Conservation (phyloP, 2,888 invertebrate genomes). For the Rhingia campestris region DNA sequence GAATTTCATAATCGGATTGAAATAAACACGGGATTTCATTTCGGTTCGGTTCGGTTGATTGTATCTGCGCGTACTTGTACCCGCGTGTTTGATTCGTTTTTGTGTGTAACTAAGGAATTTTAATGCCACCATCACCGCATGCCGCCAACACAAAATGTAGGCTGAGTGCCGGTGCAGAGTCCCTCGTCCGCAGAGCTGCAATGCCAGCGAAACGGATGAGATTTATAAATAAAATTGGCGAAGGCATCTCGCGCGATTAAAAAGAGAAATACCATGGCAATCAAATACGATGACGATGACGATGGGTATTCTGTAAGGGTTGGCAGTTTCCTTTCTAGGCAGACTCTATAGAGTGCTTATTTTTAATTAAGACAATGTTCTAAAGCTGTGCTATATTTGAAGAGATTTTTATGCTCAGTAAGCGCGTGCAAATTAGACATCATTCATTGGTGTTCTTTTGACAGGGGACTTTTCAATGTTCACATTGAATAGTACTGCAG, state of each 20-base stretch:
- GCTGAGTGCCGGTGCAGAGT: neutral
- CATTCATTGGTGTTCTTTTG: too few relatives aligned
- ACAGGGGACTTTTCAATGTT: too few relatives aligned
- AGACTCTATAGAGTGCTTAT: slow-evolving; percentile 36
- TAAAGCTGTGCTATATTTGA: slow-evolving; percentile 6
- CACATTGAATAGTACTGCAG: too few relatives aligned
- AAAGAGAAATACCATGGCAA: slow-evolving; percentile 28
- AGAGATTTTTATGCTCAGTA: slow-evolving; percentile 2
- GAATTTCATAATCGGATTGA: slow-evolving; percentile 68
- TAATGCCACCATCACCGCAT: slow-evolving; percentile 47
- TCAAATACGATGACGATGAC: neutral
- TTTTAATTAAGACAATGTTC: slow-evolving; percentile 52
- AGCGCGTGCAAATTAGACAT: slow-evolving; percentile 34
- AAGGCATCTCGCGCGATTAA: slow-evolving; percentile 30
- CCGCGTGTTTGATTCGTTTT: slow-evolving; percentile 21
- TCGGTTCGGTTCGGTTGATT: slow-evolving; percentile 27
- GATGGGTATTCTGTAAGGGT: neutral
- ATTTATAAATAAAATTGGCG: slow-evolving; percentile 68
- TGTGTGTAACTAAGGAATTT: slow-evolving; percentile 52
- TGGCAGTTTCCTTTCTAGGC: neutral
- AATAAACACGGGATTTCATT: slow-evolving; percentile 54
- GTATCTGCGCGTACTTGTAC: neutral
- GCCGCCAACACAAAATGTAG: slow-evolving; percentile 41
- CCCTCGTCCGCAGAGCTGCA: slow-evolving; percentile 23
- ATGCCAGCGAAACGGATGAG: slow-evolving; percentile 55